Conservation (phyloP, 1,140 invertebrate species). For the Ectropis grisescens region DNA sequence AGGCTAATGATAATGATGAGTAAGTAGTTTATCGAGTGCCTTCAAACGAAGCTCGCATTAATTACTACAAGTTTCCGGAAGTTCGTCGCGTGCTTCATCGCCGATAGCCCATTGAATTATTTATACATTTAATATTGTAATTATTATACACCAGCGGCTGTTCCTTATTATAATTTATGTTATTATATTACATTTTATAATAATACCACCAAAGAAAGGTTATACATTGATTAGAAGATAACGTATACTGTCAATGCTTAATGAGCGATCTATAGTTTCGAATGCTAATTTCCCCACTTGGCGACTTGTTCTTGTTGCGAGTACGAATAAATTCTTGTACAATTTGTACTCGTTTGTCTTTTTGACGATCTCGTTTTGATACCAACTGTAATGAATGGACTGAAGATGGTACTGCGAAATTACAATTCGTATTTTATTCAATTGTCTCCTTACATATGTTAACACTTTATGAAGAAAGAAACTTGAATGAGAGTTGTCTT, state of each 20-base stretch:
- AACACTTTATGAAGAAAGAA: too few species aligned
- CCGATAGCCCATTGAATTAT: conserved; percentile 61
- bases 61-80: conserved; percentile 47
- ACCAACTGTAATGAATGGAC: conserved; percentile 1
- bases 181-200: conserved; percentile 62
- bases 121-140: conserved; percentile 65
- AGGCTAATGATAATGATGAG: too few species aligned
- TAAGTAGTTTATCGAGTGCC: too few species aligned
- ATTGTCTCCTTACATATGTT: too few species aligned
- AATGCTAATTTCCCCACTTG: conserved; percentile 23
- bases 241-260: conserved; percentile 28
- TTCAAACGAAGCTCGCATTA: conserved; percentile 33
- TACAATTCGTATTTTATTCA: too few species aligned
- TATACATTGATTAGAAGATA: conserved; percentile 47
- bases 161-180: conserved; percentile 57
- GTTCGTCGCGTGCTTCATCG: conserved; percentile 52
- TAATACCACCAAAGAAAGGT: conserved; percentile 49
- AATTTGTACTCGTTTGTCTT: conserved; percentile 51
- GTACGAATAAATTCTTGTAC: conserved; percentile 31
- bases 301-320: conserved; percentile 20
- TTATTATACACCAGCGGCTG: conserved; percentile 44
- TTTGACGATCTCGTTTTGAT: conserved; percentile 24
- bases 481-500: too few species aligned
- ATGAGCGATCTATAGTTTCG: conserved; percentile 21
- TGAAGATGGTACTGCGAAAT: too few species aligned